Base-by-base conservation (phyloP, 2,797 vertebrate genomes). In the Crocidura indochinensis region DNA sequence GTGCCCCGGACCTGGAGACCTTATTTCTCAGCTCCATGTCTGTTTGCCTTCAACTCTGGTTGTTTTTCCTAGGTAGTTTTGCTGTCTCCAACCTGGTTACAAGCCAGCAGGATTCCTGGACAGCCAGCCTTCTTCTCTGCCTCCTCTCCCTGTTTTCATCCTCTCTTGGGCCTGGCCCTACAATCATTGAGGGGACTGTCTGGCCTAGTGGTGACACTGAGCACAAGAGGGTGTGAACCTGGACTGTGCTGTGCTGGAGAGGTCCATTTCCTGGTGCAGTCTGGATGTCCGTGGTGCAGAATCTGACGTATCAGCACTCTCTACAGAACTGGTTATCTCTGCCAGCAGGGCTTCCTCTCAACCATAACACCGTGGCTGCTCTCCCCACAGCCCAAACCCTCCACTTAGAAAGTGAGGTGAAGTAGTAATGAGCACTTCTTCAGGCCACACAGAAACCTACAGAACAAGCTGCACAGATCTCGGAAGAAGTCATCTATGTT, bases 201-300 rank as follows among this genome's bases (percentile, higher is more conserved):
- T 62, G 71, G 62, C 65, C 80, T 75, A 56, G 20, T 12, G 65
- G 15, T 49, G 22, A 56, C 2, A n/a, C n/a, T 19, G 27, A 29
- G 10, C 22, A 10, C 0, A 62, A 38, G 49, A 62, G 44, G 26
- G 24, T 20, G 29, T n/a, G 11, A 29, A 2, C 47, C 22, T 26
- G 9, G 44, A 47, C 27, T 26, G 27, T 3, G 27, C 8, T 0
- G 14, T 19, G 8, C 0, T 0, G 46, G 53, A 19, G 53, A 19
- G 10, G 31, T 15, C 38, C 27, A 9, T 14, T 6, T 19, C 44
- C 29, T 49, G 20, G 15, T 0, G 29, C 1, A 62, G 31, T 46
- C 74, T 87, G 26, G 4, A 2, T 38, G 5, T 4, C 69, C 38
- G 14, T 22, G 65, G 60, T n/a, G 44, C 75, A 51, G 67, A 29